Conservation (phyloP, 2,113 vertebrate species). For the Passer montanus region DNA sequence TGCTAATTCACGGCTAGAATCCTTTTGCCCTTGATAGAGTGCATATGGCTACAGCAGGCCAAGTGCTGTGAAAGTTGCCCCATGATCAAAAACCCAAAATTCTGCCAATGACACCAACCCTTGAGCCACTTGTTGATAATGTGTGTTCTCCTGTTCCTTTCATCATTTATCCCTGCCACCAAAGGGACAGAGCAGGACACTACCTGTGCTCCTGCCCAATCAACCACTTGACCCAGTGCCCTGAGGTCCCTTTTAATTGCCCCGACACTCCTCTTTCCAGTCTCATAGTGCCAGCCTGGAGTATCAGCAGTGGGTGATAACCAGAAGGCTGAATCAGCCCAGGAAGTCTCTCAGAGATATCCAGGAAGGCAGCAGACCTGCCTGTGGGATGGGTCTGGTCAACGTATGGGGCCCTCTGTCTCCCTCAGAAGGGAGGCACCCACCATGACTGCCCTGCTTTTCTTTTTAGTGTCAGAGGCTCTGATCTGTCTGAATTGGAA, state of each 20-base stretch:
- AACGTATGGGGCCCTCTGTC: rapidly evolving
- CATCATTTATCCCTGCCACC: not conserved
- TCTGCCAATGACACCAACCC: not conserved
- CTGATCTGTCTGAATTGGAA: not conserved
- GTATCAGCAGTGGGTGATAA: not conserved
- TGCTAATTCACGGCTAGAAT: not conserved
- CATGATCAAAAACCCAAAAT: not conserved
- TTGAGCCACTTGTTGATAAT: not conserved
- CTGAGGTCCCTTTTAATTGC: not conserved
- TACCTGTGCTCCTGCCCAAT: not conserved
- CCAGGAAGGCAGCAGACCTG: not conserved
- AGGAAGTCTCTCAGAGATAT: not conserved
- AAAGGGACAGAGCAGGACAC: not conserved
- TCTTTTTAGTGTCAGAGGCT: not conserved
- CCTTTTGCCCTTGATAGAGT: not conserved
- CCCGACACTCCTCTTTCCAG: not conserved
- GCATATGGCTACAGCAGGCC: not conserved
- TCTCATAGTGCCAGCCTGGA: not conserved
- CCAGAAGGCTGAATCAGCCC: not conserved
- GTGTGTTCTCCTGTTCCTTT: not conserved
- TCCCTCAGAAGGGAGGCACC: not conserved
- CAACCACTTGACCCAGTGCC: no score
- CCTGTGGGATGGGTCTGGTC: rapidly evolving
- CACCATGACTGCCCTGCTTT: not conserved
- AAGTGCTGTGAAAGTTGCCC: not conserved